Base-by-base conservation (phyloP, 2,888 invertebrate genomes). In the Cheilosia pagana region DNA sequence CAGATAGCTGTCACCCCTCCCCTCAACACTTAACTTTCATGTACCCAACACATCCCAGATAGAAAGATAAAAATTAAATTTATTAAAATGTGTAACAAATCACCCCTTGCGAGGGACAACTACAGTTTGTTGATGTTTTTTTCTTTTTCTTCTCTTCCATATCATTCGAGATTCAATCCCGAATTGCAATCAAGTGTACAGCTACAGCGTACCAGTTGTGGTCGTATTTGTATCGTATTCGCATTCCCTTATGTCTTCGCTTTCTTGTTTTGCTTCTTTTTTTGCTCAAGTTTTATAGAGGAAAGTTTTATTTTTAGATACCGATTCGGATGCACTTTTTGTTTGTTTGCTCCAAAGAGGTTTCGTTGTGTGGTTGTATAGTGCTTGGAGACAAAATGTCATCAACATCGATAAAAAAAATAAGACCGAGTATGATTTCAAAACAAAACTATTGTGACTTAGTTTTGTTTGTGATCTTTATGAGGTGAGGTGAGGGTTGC, bases 101-200 rank as follows among this genome's bases (percentile, higher is more conserved):
- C n/a, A 25, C 25, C 25, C 19, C 48, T 7, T 8, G 50, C 43
- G 72, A 65, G 4, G 16, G 45, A 25, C 45, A 62, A 67, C n/a
- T n/a, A n/a, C 67, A 16, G 57, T 39, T 67, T 62, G 63, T 63
- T 28, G 25, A 1, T 48, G 14, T 14, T 65, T 45, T 65, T 45
- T 45, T 52, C 52, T 55, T 43, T 55, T 10, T 43, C 53, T 65
- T 67, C 55, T 39, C 50, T n/a, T 43, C 53, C 53, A 59, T 50
- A 28, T 53, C 39, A 28, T 41, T 78, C 35, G 5, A 55, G 71
- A 81, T 52, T 52, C 4, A 79, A 55, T 68, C 79, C 68, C 41
- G 23, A 71, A 77, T 41, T 67, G 55, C 60, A 72, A 77, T 77
- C 55, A 60, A 72, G 79, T 60, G 70, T n/a, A 21, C 3, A n/a